Conservation (phyloP, 2,113 vertebrate genomes). For the Callaeas wilsoni region DNA sequence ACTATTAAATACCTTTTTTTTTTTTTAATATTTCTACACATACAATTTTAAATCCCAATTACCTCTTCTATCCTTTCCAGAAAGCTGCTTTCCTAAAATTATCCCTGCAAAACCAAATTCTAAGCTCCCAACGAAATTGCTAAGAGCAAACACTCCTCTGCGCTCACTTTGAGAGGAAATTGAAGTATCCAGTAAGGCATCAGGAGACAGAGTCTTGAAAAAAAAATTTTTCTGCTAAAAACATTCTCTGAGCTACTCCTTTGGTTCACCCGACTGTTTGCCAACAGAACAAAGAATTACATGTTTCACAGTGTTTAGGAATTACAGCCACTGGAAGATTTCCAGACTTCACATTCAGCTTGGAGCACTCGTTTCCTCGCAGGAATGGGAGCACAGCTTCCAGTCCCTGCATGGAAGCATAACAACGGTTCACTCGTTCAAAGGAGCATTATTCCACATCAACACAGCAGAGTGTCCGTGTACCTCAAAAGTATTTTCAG, state of each 20-base stretch:
- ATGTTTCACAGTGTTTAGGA: background rate
- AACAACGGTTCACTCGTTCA: background rate
- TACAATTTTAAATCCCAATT: background rate
- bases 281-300: slow-evolving; percentile 2
- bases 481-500: background rate
- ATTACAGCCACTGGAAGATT: background rate
- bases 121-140: background rate
- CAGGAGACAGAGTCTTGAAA: background rate
- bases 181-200: background rate
- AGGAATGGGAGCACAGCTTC: background rate
- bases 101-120: background rate
- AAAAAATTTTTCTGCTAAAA: background rate
- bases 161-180: background rate
- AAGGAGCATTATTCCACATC: background rate
- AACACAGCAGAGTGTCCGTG: background rate
- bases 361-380: background rate
- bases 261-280: background rate
- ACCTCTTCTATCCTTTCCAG: background rate
- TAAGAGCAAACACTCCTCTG: background rate
- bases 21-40: background rate
- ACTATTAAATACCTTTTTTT: background rate
- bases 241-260: background rate
- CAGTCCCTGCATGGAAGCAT: background rate
- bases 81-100: background rate
- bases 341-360: background rate